Conservation (phyloP, 2,113 vertebrate species). For the Melanocharis versteri region DNA sequence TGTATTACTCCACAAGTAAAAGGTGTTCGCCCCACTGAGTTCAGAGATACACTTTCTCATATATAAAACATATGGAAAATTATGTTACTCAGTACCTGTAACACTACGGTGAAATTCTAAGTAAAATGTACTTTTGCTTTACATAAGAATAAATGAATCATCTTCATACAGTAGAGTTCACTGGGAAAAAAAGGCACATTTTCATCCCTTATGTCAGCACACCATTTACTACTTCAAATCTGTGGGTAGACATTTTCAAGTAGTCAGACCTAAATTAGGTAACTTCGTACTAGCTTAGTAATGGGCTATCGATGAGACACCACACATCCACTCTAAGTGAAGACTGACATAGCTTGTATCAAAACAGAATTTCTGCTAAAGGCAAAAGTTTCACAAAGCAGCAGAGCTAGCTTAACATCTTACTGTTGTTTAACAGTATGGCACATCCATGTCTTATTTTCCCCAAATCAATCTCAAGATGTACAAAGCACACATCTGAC, state of each 20-base stretch:
- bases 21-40: neutral
- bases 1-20: neutral
- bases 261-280: neutral
- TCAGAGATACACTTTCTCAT: neutral
- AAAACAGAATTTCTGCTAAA: neutral
- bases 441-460: neutral
- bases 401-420: neutral
- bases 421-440: neutral
- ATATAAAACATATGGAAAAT: neutral
- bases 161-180: neutral
- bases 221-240: neutral
- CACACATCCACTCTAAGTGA: neutral
- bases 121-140: neutral
- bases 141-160: neutral
- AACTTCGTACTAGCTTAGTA: neutral
- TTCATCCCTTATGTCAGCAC: neutral
- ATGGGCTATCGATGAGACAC: neutral
- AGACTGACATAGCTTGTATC: neutral
- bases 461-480: neutral
- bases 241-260: neutral
- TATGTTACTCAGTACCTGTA: neutral
- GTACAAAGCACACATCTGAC: neutral
- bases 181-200: neutral
- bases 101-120: neutral
- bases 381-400: neutral